Percentiles rank a stretch among this genome's conserved stretches.
phyloP scores from a whole-genome alignment of 2,888 invertebrate genomes.

The Beris chalybata region DNA sequence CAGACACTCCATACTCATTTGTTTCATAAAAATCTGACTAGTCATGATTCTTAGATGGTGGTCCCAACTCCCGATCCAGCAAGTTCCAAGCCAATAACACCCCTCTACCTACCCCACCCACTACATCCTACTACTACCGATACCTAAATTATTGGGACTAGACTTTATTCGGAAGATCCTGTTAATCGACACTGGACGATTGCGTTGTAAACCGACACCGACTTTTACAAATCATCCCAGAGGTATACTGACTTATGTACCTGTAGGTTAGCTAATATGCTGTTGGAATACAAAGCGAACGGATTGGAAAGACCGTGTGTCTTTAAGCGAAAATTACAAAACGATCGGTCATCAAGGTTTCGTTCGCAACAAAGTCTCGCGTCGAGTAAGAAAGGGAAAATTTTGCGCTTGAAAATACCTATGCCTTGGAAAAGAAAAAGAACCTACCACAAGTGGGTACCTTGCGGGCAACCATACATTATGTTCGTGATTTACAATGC shows the following conservation, averaged over 20 bases:
- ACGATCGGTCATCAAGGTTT: slow-evolving; percentile 23
- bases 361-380: background rate
- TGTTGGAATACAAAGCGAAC: too few relatives aligned
- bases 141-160: too few relatives aligned
- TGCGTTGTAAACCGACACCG: too few relatives aligned
- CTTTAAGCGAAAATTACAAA: slow-evolving; percentile 19
- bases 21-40: background rate
- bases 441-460: slow-evolving; percentile 15
- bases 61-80: slow-evolving; percentile 4
- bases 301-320: background rate
- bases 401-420: background rate
- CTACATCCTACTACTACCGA: too few relatives aligned
- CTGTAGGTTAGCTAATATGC: too few relatives aligned
- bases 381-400: slow-evolving; percentile 16
- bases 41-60: slow-evolving; percentile 16
- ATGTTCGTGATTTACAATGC: slow-evolving; percentile 29
- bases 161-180: too few relatives aligned
- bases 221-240: too few relatives aligned
- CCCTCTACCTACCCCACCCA: too few relatives aligned
- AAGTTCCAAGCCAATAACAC: background rate
- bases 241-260: too few relatives aligned
- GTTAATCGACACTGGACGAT: too few relatives aligned
- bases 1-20: background rate
- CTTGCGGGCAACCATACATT: slow-evolving; percentile 27
- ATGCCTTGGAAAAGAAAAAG: background rate